Evolutionary conservation across 2,113 vertebrate genomes (phyloP).

Genomic region (Sprattus sprattus): DNA sequence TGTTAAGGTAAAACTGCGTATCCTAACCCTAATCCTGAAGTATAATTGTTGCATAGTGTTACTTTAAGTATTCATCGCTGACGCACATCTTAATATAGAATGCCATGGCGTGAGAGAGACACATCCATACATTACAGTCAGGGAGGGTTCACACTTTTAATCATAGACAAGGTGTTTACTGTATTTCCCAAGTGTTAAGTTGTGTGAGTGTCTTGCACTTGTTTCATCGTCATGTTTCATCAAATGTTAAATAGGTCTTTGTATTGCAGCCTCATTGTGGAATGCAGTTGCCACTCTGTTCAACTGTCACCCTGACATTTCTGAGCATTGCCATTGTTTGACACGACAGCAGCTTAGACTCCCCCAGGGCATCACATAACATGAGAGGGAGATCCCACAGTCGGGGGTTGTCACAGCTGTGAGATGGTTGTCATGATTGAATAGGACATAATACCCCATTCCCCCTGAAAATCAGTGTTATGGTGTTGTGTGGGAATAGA

Average conservation of each 20-base stretch:
- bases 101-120: neutral
- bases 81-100: neutral
- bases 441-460: neutral
- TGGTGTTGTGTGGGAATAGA: too few relatives aligned
- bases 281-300: neutral
- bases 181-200: neutral
- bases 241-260: neutral
- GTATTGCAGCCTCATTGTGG: neutral
- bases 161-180: neutral
- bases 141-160: neutral
- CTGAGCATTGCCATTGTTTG: neutral
- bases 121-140: neutral
- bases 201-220: neutral
- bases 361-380: neutral
- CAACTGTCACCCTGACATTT: neutral
- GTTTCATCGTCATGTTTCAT: neutral
- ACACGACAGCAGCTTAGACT: neutral
- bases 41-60: too few relatives aligned
- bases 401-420: neutral
- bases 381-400: neutral
- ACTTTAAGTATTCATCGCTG: too few relatives aligned
- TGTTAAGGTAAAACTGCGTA: too few relatives aligned
- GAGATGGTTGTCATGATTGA: neutral
- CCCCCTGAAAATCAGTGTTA: too few relatives aligned
- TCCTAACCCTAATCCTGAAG: too few relatives aligned